Base-by-base conservation (phyloP, 2,797 vertebrate genomes). In the Agapornis canus region DNA sequence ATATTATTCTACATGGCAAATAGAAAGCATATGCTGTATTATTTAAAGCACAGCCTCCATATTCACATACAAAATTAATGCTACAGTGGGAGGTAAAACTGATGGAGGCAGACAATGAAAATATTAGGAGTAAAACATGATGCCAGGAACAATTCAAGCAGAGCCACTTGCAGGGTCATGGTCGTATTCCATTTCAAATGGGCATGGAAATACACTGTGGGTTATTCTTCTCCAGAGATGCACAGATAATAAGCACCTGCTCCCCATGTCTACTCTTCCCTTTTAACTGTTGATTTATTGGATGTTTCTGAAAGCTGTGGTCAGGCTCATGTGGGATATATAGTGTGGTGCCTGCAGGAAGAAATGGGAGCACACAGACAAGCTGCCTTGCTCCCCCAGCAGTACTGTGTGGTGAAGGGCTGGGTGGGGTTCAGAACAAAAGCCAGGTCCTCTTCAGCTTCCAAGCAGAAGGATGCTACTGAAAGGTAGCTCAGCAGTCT, bases 21-120 rank as follows among this genome's bases (percentile, higher is more conserved):
- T 98, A 97, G 94, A 98, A 98, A 98, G 94, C 97, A 98, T 92
- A 96, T 97, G 95, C 91, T 95, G 96, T 87, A 96, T 97, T 97
- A 97, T 96, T 97, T 95, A 97, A 97, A 95, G 81, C 88, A 92
- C 89, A 68, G 61, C 96, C 96, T 97, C 95, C 82, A 96, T 96
- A 96, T 96, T 97, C 96, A 96, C 95, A 90, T 94, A 95, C 97
- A 97, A 91, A 96, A 97, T 96, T 92, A 97, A 94, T 95, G 95
- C 82, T 97, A 92, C 84, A 93, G 91, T 94, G 93, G 94, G 91
- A 96, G 96, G 96, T 88, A 95, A 93, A 93, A 87, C 95, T 92
- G 94, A 96, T 89, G 92, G 95, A 97, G 23, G 47, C 83, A 89
- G 92, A 91, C 92, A 94, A 97, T 92, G 96, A 97, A 91, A 97